Base-by-base conservation (phyloP, 2,113 vertebrate genomes). In the Larimichthys crocea region DNA sequence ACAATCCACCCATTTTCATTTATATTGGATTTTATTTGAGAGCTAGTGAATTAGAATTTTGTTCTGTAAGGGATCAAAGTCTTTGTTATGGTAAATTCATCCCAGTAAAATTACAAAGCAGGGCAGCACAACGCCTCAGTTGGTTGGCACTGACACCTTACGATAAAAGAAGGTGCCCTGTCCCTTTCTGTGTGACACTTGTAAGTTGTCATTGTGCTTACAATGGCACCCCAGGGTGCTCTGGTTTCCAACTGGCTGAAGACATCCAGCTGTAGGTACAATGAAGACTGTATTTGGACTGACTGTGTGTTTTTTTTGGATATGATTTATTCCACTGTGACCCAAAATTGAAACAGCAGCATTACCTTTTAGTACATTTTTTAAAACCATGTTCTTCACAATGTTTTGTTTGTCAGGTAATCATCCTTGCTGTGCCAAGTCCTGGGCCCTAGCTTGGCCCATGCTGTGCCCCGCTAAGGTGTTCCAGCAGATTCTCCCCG, bases 401-500 rank as follows among this genome's bases (percentile, higher is more conserved):
- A 3, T 52, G 49, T 65, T 49, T 75, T 57, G 14, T 73, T 14
- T 79, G 62, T 78, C 76, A 76, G 62, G 46, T 20, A 29, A 55
- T 72, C 6, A 26, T 68, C 73, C 72, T 76, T 31, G 59, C 74
- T 20, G 24, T 64, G 78, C 77, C 82, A 62, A 57, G 85, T 53
- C 67, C 71, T 75, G 62, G 76, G 74, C 71, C 69, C 74, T 35
- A n/a, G 0, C 55, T 70, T 26, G 70, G 74, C 74, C 74, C 16
- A 19, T 9, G 35, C 68, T 66, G 75, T 70, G 74, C 56, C 79
- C 75, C 1, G 69, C 86, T 91, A 82, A 85, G 85, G 78, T 90
- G 87, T 76, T 89, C 74, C 91, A 89, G 85, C 88, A 89, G 88
- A 91, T 90, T 91, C 89, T 84, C 87, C 76, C 42, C 44, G 67